Conservation (phyloP, 2,113 vertebrate species). For the Australoheros scitulus region DNA sequence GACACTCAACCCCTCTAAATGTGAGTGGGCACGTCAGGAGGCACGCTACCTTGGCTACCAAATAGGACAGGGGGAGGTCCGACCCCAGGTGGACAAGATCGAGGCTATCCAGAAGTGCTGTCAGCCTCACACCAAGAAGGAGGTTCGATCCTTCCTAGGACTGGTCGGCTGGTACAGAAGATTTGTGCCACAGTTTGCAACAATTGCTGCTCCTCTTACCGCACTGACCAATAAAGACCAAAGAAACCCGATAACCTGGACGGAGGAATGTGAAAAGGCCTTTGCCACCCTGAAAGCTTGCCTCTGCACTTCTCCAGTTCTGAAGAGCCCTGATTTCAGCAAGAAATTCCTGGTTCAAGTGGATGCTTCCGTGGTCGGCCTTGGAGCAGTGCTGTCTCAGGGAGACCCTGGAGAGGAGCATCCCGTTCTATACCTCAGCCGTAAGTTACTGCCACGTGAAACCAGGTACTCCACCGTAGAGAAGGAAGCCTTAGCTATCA, state of each 20-base stretch:
- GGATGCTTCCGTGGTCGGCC: too few relatives aligned
- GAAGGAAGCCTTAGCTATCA: too few relatives aligned
- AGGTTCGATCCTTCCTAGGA: background rate
- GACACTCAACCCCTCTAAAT: too few relatives aligned
- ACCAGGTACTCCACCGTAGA: too few relatives aligned
- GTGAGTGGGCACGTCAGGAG: background rate
- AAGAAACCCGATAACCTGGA: background rate
- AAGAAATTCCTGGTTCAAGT: too few relatives aligned
- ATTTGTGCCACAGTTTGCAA: background rate
- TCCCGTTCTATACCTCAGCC: too few relatives aligned
- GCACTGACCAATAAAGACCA: background rate
- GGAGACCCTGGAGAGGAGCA: too few relatives aligned
- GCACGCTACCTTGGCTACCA: background rate
- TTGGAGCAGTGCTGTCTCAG: too few relatives aligned
- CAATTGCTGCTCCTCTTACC: background rate
- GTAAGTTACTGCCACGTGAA: too few relatives aligned
- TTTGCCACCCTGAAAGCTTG: background rate
- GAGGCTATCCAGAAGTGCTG: constrained; percentile 7
- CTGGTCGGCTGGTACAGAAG: background rate
- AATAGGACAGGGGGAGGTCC: background rate
- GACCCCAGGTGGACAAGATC: constrained; percentile 3
- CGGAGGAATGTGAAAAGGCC: background rate
- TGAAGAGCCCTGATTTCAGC: background rate
- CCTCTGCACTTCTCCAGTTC: background rate
- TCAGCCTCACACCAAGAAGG: background rate